Evolutionary conservation across 1,140 invertebrate species (phyloP), one percentile per base, ranked within the genome.

Genomic region (Nilaparvata lugens): DNA sequence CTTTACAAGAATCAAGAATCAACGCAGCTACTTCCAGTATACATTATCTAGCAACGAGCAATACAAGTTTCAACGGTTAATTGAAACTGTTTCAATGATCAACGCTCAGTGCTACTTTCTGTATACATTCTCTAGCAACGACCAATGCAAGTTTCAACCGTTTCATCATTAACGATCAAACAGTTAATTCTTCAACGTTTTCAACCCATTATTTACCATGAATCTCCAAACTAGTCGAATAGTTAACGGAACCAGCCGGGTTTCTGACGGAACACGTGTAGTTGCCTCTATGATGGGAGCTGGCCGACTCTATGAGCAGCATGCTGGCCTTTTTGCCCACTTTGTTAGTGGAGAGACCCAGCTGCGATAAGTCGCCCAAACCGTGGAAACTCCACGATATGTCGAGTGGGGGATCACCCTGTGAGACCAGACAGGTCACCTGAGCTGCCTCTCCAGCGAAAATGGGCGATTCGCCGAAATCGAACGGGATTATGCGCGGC

Each of bases 261-360:
- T 80, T 80, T 24, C 67, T 67, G 0, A 73, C 76, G 6, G 71
- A 70, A 66, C 79, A 80, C 5, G 75, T 74, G 64, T 78, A 80
- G 62, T 75, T 74, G 24, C 79, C 80, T 21, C 74, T 67, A 65
- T 80, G 77, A 56, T 61, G 28, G 11, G 62, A 62, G 9, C 56
- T 59, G 1, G 64, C 48, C 5, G 62, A 78, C 31, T 84, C 81
- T 66, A 88, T 86, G 38, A 83, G 83, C 61, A 95, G 73, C 67
- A 89, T 76, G 56, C 82, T 85, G 70, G 76, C 61, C 62, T 84
- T 85, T 67, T 82, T 80, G 52, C 87, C 86, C 66, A 86, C 73
- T 72, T 81, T 82, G 11, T 68, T 70, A 13, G 72, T 72, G 0
- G 65, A 65, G 24, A 77, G 70, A 52, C 71, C 68, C 58, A 62